Evolutionary conservation across 1,140 invertebrate genomes (phyloP), one percentile per base, ranked within the genome.

Genomic region (Akabosia matsudoensis): DNA sequence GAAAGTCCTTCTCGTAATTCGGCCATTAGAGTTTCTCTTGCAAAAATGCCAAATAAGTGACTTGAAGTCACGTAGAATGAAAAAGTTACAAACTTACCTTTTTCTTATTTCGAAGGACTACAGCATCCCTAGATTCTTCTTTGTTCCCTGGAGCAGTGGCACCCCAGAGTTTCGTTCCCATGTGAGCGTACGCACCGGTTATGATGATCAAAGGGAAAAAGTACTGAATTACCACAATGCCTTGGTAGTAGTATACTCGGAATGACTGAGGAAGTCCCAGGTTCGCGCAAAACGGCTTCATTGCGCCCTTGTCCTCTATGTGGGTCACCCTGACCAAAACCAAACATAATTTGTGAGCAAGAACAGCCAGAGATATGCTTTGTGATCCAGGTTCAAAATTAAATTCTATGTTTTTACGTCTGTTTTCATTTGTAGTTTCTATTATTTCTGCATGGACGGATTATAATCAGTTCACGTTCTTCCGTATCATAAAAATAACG

Each of bases 51-150:
- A n/a, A n/a, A n/a, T n/a, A n/a, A n/a, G n/a, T n/a, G n/a, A n/a
- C n/a, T n/a, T n/a, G n/a, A n/a, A n/a, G n/a, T n/a, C n/a, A n/a
- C n/a, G n/a, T 45, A 45, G 7, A 18, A 18, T 10, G 37, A 45
- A 45, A 45, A 45, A 10, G 18, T 45, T 7, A 18, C 18, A 45
- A 56, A n/a, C 24, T 56, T 56, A 92, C 92, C 89, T 92, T 93
- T 81, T 91, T 92, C 82, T 93, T 93, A 83, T 94, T 93, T 79
- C 88, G 89, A 83, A 92, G 88, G 30, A 93, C 86, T 64, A 90
- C 90, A 0, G 91, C 91, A 82, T 94, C 92, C 28, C 92, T 84
- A 0, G 87, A 88, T 81, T 91, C 89, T 81, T 92, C 88, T 0
- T 90, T 90, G 80, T 92, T 91, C 0, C 92, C 92, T 0, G 92